Base-by-base conservation (phyloP, 2,888 invertebrate species). In the Dasysyrphus albostriatus region DNA sequence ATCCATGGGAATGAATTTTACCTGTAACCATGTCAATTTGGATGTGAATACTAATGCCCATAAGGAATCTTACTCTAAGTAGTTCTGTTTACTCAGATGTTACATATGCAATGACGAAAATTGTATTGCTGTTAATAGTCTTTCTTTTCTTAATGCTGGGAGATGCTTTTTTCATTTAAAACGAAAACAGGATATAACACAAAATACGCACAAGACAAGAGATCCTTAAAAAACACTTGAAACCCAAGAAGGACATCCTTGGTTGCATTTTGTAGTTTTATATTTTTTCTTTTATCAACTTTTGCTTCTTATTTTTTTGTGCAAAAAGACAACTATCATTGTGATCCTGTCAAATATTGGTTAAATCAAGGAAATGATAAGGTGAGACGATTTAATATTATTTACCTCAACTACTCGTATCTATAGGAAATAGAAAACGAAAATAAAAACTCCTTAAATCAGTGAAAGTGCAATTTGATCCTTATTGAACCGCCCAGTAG, bases 381-480 rank as follows among this genome's bases (percentile, higher is more conserved):
- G 78, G 78, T 82, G 83, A 83, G 75, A 58, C 58, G 82, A 47
- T 70, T 59, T 78, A 75, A 59, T 72, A 61, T 75, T 73, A 73
- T 47, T 49, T 67, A 73, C 69, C 76, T 75, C 65, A 54, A 19
- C 34, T 16, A n/a, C n/a, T n/a, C n/a, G n/a, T n/a, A n/a, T 39
- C 1, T 24, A 58, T 12, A 54, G 24, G n/a, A 59, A 24, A 72
- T 42, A 37, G 44, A 56, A 65, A 44, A 69, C 29, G 51, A 75
- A 44, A 61, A 54, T 9, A 56, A 47, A 61, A 75, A 42, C 61
- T 77, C 37, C 51, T 63, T 47, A 63, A 82, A 82, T 74, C 78
- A 87, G 89, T 78, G 88, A 88, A 88, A 80, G 88, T 89, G 91
- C 89, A 91, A 91, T 90, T 84, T 63, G 91, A 91, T 91, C 90